These are phyloP conservation scores for roundworm (Caenorhabditis elegans) DNA, from an alignment of 1,140 invertebrate species.

Conservation along the genomic window DNA sequence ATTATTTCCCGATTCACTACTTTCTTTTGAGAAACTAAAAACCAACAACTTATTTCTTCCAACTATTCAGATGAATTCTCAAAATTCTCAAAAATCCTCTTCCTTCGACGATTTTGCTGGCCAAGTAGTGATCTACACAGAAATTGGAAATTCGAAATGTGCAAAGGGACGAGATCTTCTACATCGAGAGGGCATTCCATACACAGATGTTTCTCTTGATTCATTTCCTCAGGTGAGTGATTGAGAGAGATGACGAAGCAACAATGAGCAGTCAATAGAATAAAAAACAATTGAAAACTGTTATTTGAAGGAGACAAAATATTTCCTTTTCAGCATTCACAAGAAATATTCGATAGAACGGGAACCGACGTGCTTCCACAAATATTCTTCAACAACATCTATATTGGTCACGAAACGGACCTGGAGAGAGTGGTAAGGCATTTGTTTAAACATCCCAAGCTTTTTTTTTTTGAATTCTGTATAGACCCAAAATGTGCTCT, in stretches of 20 bases:
- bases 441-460: too few species aligned
- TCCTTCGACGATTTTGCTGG: not conserved
- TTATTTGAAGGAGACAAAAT: too few species aligned
- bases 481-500: too few species aligned
- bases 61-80: not conserved
- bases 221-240: conserved; percentile 75
- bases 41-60: too few species aligned
- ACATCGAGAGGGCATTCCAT: not conserved
- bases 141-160: not conserved
- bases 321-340: not conserved
- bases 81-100: not conserved
- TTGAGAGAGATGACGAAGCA: not conserved
- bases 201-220: conserved; percentile 20
- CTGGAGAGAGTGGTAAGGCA: not conserved
- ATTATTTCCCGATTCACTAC: too few species aligned
- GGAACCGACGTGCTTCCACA: not conserved
- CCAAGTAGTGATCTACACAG: conserved; percentile 27
- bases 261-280: not conserved
- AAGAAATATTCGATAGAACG: conserved; percentile 25
- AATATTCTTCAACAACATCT: conserved; percentile 15
- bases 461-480: too few species aligned
- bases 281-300: too few species aligned
- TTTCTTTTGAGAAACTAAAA: too few species aligned
- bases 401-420: not conserved
- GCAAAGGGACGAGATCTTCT: conserved; percentile 17